These are phyloP conservation scores for Drosophila nigrodunni DNA, from an alignment of 1,140 invertebrate species.

Conservation along the genomic window DNA sequence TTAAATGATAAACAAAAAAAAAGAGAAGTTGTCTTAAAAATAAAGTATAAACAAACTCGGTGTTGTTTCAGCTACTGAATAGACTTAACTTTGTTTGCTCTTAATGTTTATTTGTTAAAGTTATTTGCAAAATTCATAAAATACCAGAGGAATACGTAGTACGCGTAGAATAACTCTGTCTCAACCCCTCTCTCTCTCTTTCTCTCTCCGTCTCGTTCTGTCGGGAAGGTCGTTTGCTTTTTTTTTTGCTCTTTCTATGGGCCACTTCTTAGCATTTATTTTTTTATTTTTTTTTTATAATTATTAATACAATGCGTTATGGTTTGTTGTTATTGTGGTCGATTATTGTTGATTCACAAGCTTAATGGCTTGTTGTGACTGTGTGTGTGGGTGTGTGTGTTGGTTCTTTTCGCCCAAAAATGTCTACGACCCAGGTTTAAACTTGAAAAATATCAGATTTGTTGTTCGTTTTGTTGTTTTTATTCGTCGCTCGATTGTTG, in stretches of 20 bases:
- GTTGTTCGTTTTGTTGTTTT: neutral
- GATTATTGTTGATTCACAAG: constrained; percentile 35
- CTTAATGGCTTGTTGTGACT: constrained; percentile 4
- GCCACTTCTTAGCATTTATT: constrained; percentile 29
- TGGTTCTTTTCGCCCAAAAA: constrained; percentile 41
- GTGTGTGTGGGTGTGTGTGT: neutral
- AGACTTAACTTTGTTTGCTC: constrained; percentile 20
- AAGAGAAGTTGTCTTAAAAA: neutral
- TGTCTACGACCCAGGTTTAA: constrained; percentile 50
- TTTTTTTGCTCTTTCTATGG: constrained; percentile 24
- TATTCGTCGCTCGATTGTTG: constrained; percentile 60
- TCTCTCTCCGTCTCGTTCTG: constrained; percentile 4
- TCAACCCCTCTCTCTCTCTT: neutral
- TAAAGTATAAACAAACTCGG: constrained; percentile 13
- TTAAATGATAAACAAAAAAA: neutral
- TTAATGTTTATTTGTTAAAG: constrained; percentile 15
- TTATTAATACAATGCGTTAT: constrained; percentile 28
- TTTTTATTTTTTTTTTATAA: constrained; percentile 28
- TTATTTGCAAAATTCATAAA: constrained; percentile 34
- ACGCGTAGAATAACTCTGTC: constrained; percentile 2
- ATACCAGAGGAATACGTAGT: constrained; percentile 20
- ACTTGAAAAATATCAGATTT: constrained; percentile 53
- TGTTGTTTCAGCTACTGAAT: constrained; percentile 1
- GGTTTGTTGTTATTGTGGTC: constrained; percentile 7
- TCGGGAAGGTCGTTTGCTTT: constrained; percentile 43